Conservation (phyloP, 2,797 vertebrate genomes). For the Odontamblyopus rebecca region DNA sequence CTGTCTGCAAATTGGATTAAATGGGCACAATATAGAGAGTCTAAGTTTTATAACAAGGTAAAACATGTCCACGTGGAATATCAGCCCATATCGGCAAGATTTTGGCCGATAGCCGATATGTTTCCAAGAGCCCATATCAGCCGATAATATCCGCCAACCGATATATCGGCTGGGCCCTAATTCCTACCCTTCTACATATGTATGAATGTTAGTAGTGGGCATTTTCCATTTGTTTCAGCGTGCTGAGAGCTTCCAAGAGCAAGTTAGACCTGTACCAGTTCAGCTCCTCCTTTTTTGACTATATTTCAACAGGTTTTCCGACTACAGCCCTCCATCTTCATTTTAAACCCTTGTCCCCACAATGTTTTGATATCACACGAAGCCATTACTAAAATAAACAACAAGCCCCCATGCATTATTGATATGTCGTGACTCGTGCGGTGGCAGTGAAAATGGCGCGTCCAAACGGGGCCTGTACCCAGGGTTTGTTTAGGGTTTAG, state of each 20-base stretch:
- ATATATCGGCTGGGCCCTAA: too few relatives aligned
- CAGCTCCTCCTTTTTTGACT: too few relatives aligned
- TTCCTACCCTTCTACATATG: too few relatives aligned
- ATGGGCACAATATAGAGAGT: too few relatives aligned
- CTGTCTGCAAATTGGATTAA: too few relatives aligned
- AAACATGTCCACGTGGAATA: too few relatives aligned
- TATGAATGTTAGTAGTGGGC: too few relatives aligned
- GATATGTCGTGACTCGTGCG: slow-evolving; percentile 23
- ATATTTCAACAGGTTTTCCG: not conserved
- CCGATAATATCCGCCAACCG: too few relatives aligned
- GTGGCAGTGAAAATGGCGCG: slow-evolving; percentile 31
- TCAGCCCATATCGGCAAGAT: too few relatives aligned
- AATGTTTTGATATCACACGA: not conserved
- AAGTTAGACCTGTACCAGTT: not conserved
- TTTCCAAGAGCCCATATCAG: too few relatives aligned
- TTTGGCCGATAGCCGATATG: too few relatives aligned
- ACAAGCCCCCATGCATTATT: slow-evolving; percentile 44
- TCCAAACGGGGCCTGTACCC: slow-evolving; percentile 40
- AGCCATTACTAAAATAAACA: slow-evolving; percentile 44
- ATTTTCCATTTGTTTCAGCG: not conserved
- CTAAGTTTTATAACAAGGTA: too few relatives aligned
- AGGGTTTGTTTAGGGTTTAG: slow-evolving; percentile 52
- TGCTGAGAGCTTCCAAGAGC: not conserved
- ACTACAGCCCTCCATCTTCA: not conserved
- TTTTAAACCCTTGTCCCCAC: not conserved